These are phyloP conservation scores for Neomorphus geoffroyi DNA, from an alignment of 2,797 vertebrate genomes.

Conservation along the genomic window DNA sequence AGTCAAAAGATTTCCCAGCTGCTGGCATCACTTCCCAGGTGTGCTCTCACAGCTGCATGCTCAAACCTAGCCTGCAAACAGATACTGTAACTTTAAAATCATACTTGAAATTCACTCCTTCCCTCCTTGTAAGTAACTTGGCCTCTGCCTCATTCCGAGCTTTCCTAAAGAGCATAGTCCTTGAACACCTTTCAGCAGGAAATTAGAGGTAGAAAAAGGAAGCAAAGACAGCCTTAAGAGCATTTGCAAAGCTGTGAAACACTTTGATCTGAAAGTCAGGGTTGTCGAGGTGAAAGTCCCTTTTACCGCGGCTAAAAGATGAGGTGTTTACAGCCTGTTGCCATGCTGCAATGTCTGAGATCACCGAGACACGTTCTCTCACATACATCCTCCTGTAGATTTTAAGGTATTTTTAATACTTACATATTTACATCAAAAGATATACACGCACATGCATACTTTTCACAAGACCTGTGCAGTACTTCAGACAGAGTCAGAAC, in stretches of 20 bases:
- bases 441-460: not conserved
- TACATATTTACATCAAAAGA: not conserved
- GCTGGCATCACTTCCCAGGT: not conserved
- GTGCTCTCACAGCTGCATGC: not conserved
- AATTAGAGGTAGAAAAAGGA: constrained; percentile 1
- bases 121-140: not conserved
- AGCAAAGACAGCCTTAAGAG: not conserved
- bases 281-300: constrained; percentile 26
- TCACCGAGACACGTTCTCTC: not conserved
- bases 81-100: not conserved
- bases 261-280: not conserved
- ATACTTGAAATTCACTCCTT: not conserved
- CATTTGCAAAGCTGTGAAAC: not conserved
- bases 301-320: not conserved
- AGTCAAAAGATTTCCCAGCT: not conserved
- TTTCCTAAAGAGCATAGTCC: not conserved
- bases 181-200: not conserved
- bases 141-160: not conserved
- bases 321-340: not conserved
- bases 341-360: not conserved
- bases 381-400: not conserved
- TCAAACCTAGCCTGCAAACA: not conserved
- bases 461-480: not conserved
- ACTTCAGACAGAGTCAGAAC: not conserved
- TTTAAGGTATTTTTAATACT: not conserved